Evolutionary conservation across 1,140 invertebrate species (phyloP), one percentile per base, ranked within the genome.

Genomic region (Megathymus violae): DNA sequence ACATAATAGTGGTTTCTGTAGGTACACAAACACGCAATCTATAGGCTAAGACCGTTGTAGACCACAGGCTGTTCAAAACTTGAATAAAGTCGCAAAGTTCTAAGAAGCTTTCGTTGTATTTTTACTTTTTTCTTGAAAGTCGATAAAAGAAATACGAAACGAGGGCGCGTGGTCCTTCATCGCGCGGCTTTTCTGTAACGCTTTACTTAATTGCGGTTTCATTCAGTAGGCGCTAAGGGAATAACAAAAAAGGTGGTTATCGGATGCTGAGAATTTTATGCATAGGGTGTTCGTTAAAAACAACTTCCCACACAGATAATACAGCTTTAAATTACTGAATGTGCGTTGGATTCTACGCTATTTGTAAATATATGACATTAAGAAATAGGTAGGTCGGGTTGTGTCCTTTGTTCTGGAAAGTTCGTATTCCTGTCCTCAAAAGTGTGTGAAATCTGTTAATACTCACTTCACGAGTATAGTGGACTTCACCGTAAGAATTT

Each of bases 101-200:
- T 44, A 31, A 43, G 38, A 31, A 56, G 52, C 40, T 56, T 56
- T 56, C 52, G 52, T 44, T 56, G 22, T 56, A 56, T 44, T 56
- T 56, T 56, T 44, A 31, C 22, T 22, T 43, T 56, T 44, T 44
- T 41, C 38, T 56, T 40, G 22, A n/a, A 44, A 31, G 52, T 56
- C 52, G 52, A 56, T 56, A 44, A 56, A 56, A 56, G 40, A 54
- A 54, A 43, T 17, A 22, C 40, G 22, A 44, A 56, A 44, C 52
- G 38, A 40, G 40, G 52, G 17, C 40, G 40, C 46, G 27, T n/a
- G 52, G 22, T 22, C 27, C 52, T 43, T 56, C 22, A 43, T 13
- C 6, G 11, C 7, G 40, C 22, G 51, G 52, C 10, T n/a, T 56
- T 56, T 56, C 40, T 56, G 36, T 54, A 41, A 41, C 10, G 51